Base-by-base conservation (phyloP, 2,797 vertebrate genomes). In the Emydoidea blandingii region DNA sequence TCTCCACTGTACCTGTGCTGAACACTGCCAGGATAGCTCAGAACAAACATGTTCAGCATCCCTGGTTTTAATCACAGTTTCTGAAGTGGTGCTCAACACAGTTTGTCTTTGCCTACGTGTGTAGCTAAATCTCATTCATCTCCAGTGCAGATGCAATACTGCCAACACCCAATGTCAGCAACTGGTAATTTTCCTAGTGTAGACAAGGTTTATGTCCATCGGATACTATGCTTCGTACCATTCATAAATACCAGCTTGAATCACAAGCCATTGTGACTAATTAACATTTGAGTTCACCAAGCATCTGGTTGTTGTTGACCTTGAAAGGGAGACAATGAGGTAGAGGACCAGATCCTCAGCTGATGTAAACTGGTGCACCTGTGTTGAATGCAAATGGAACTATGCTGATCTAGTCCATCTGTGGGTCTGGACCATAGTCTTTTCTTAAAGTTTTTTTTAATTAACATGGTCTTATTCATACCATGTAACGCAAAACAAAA, bases 151-250 rank as follows among this genome's bases (percentile, higher is more conserved):
- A 59, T 94, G 90, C 81, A 90, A 86, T 72, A 44, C 47, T 92
- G 88, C 85, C 92, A 88, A 96, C 90, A 92, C 78, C 59, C 86
- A 62, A 3, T 94, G 96, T 91, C 96, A 95, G 79, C 87, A 96
- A 91, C 68, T 92, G 91, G 92, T 89, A 91, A 94, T 95, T 95
- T 94, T 94, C 79, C 52, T 68, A 90, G 37, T 29, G 79, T 4
- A 95, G 79, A 84, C 76, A 83, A 3, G 44, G 19, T 31, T 65
- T 91, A 79, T 86, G 79, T 79, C 81, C 92, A 85, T 68, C 91
- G 83, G 81, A 91, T 95, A 92, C 76, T 62, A 83, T 95, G 82
- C 16, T 92, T 41, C 53, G 27, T 86, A 83, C 91, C 88, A 92
- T 86, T 94, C 94, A 94, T 81, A 88, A 90, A 90, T 18, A 86